These are phyloP conservation scores for Nothobranchius furzeri DNA, from an alignment of 2,113 vertebrate species.

Conservation along the genomic window DNA sequence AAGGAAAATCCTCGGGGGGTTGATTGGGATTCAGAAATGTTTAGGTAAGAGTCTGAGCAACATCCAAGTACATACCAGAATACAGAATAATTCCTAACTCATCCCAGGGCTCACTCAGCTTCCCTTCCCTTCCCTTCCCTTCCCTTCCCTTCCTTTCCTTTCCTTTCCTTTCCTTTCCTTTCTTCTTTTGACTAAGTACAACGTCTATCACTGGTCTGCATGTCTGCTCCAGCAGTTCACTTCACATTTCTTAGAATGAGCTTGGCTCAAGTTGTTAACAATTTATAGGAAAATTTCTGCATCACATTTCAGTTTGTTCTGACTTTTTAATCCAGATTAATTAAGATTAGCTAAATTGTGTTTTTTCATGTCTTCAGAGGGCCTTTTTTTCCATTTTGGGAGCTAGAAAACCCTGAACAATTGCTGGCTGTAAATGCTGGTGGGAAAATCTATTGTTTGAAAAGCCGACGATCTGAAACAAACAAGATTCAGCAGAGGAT, in stretches of 20 bases:
- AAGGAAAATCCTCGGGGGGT: too few relatives aligned
- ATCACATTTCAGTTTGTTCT: conserved; percentile 34
- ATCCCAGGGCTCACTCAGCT: not conserved
- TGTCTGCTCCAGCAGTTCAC: conserved; percentile 9
- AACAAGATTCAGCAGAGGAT: not conserved
- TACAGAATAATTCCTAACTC: not conserved
- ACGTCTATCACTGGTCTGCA: not conserved
- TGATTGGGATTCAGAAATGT: not conserved
- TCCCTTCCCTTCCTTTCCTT: not conserved
- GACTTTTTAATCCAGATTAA: conserved; percentile 50
- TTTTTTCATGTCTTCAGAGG: conserved; percentile 26
- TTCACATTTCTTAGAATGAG: conserved; percentile 19
- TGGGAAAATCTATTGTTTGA: conserved; percentile 29
- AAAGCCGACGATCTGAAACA: conserved; percentile 22
- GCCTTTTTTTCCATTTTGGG: not conserved
- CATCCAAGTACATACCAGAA: too few relatives aligned
- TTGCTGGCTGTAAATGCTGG: conserved; percentile 20
- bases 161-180: too few relatives aligned
- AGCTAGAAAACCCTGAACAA: conserved; percentile 25
- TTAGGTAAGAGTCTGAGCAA: not conserved
- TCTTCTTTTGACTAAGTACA: conserved; percentile 5
- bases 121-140: not conserved
- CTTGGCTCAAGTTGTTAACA: conserved; percentile 9
- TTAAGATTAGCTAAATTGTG: conserved; percentile 52
- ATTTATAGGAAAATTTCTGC: conserved; percentile 29